These are phyloP conservation scores for Sycophila sp. DNA, from an alignment of 1,140 invertebrate species.

Conservation along the genomic window DNA sequence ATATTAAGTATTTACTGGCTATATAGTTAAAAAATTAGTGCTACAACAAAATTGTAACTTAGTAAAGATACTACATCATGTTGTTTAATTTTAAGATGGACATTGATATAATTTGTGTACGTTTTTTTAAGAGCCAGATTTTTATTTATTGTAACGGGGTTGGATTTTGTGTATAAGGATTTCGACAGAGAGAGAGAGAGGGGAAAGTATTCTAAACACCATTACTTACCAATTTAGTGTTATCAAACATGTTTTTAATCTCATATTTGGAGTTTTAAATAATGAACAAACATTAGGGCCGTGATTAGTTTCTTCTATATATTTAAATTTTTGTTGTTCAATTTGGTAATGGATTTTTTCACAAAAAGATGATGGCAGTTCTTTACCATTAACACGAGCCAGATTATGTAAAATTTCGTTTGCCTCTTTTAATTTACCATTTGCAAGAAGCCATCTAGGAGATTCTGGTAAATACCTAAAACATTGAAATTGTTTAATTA, in stretches of 20 bases:
- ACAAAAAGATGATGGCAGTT: conserved; percentile 77
- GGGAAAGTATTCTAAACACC: too few relatives aligned
- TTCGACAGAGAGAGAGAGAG: too few relatives aligned
- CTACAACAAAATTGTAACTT: too few relatives aligned
- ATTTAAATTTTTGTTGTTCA: not conserved
- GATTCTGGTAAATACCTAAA: conserved; percentile 85
- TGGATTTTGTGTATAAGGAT: too few relatives aligned
- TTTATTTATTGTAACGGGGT: too few relatives aligned
- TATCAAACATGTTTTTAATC: conserved; percentile 70
- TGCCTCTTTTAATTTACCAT: conserved; percentile 81
- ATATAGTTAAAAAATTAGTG: too few relatives aligned
- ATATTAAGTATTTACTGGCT: too few relatives aligned
- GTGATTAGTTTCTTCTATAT: not conserved
- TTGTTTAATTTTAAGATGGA: too few relatives aligned
- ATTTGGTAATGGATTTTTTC: conserved; percentile 78
- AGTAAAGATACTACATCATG: too few relatives aligned
- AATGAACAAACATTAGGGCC: not conserved
- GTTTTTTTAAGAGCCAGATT: too few relatives aligned
- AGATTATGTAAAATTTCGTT: conserved; percentile 79
- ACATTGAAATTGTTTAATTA: too few relatives aligned
- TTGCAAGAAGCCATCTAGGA: conserved; percentile 84
- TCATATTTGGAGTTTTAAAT: not conserved
- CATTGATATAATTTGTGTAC: too few relatives aligned
- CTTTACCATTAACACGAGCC: conserved; percentile 79
- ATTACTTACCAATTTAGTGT: conserved; percentile 77